Evolutionary conservation across 1,140 invertebrate species (phyloP).

Genomic region (Drosophila gunungcola): DNA sequence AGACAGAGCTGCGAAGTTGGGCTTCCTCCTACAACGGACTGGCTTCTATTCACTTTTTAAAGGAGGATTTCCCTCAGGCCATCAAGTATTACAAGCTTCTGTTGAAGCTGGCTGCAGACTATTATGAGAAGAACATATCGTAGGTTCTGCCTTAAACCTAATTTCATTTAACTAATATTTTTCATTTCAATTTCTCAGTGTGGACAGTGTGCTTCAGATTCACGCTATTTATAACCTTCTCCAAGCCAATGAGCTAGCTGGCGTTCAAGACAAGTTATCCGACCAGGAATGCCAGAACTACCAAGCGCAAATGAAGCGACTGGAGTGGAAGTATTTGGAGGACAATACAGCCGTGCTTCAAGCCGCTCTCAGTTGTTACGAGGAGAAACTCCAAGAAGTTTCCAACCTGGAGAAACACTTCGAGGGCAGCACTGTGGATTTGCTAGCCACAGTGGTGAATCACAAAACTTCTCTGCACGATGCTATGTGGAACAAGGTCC

Average conservation of each 20-base stretch:
- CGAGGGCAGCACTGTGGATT: conserved; percentile 13
- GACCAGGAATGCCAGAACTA: conserved; percentile 23
- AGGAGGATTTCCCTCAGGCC: conserved; percentile 86
- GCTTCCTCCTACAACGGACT: conserved; percentile 88
- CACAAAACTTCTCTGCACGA: conserved; percentile 15
- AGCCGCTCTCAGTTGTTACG: conserved; percentile 37
- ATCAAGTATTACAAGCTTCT: conserved; percentile 88
- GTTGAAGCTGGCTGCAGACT: conserved; percentile 66
- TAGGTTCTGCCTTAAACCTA: conserved; percentile 8
- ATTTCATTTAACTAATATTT: not conserved
- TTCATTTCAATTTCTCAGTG: conserved; percentile 42
- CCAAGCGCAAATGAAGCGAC: conserved; percentile 58
- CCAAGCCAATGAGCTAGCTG: conserved; percentile 45
- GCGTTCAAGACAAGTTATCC: not conserved
- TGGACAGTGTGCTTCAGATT: conserved; percentile 87
- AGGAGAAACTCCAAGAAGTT: conserved; percentile 38
- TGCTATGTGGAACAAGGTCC: conserved; percentile 54
- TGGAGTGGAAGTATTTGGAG: conserved; percentile 88
- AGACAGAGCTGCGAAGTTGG: conserved; percentile 88
- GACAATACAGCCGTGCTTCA: conserved; percentile 47
- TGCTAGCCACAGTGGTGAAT: conserved; percentile 46
- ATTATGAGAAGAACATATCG: conserved; percentile 62
- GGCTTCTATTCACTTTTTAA: conserved; percentile 88
- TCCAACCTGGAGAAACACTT: conserved; percentile 12
- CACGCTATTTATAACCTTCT: conserved; percentile 90